These are phyloP conservation scores for Herpetotheres cachinnans DNA, from an alignment of 2,113 vertebrate genomes.

Conservation along the genomic window DNA sequence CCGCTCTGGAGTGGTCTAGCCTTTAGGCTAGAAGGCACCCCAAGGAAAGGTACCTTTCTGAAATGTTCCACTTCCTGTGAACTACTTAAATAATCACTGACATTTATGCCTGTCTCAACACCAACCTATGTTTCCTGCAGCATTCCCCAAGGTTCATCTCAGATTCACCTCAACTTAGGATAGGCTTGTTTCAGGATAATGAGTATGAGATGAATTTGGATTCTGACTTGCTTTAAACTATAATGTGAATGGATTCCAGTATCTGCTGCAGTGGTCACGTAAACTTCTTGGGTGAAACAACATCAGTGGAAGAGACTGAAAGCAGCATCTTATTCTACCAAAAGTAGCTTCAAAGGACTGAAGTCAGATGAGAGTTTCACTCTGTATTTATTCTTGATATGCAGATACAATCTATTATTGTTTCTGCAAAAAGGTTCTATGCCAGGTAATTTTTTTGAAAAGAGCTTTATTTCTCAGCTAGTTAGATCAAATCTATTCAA, in stretches of 20 bases:
- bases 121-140: not conserved
- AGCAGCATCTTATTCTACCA: not conserved
- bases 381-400: not conserved
- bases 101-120: not conserved
- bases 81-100: not conserved
- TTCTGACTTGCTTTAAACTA: not conserved
- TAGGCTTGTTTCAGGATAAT: not conserved
- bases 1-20: not conserved
- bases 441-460: not conserved
- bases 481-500: not conserved
- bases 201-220: not conserved
- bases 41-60: not conserved
- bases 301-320: not conserved
- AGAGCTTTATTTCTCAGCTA: not conserved
- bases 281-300: not conserved
- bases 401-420: not conserved
- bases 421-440: not conserved
- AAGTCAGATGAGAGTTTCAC: not conserved
- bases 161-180: not conserved
- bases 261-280: not conserved
- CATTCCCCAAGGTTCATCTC: not conserved
- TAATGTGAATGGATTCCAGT: not conserved
- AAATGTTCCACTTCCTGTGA: not conserved
- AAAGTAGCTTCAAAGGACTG: not conserved
- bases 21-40: not conserved